Percentiles rank a stretch among this genome's conserved stretches.
Conservation (phyloP, 64 coral and sea anemone species). For the Astreopora myriophthalma region DNA sequence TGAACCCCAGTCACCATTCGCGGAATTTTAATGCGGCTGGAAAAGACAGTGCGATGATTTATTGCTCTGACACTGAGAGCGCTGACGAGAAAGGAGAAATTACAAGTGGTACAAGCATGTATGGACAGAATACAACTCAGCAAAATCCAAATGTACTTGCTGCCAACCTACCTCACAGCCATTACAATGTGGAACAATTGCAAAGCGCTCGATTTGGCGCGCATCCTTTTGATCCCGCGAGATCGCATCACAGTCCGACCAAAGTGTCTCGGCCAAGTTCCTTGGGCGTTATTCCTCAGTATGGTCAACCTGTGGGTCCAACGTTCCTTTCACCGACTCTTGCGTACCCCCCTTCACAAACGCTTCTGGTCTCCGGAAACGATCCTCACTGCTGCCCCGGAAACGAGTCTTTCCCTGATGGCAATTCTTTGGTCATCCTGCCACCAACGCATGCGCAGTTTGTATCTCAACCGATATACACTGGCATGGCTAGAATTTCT, state of each 20-base stretch:
- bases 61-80: conserved; percentile 66
- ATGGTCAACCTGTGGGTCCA: conserved; percentile 57
- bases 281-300: conserved; percentile 69
- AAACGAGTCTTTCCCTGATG: conserved; percentile 41
- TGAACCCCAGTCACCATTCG: not conserved
- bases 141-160: not conserved
- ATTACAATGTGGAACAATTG: conserved; percentile 20
- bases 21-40: not conserved
- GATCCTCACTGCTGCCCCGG: conserved; percentile 75
- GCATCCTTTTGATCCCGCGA: not conserved
- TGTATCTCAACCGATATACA: conserved; percentile 85
- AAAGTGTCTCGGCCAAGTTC: conserved; percentile 72
- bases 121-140: not conserved
- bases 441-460: conserved; percentile 77
- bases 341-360: conserved; percentile 75
- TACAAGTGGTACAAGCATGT: not conserved
- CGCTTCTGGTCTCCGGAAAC: conserved; percentile 61
- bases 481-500: conserved; percentile 62
- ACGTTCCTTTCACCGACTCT: conserved; percentile 78
- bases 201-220: not conserved
- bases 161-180: not conserved
- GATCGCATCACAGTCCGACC: conserved; percentile 11
- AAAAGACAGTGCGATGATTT: conserved; percentile 37
- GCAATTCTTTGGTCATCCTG: conserved; percentile 77
- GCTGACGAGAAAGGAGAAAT: conserved; percentile 70